Base-by-base conservation (phyloP, 1,140 invertebrate species). In the Pogonomyrmex barbatus region DNA sequence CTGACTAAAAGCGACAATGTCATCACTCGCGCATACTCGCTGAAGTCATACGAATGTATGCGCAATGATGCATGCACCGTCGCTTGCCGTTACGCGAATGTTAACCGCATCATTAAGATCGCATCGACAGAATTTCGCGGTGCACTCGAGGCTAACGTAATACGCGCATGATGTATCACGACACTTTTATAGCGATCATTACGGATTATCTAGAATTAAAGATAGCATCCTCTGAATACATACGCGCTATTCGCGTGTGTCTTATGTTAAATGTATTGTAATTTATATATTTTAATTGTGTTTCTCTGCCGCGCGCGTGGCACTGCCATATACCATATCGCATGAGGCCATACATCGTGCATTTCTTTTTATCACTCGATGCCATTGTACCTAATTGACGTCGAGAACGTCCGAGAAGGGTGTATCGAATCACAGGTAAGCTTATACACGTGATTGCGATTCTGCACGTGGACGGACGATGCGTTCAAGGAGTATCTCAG, bases 61-160 rank as follows among this genome's bases (percentile, higher is more conserved):
- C 17, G 67, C 79, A 36, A 73, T 73, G 67, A 73, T 73, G 52
- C 67, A 47, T 45, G 17, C 54, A 14, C 9, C 45, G 45, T 79
- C 50, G 17, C n/a, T 42, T 45, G 63, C 63, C 10, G 45, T 45
- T 36, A 77, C 56, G 10, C 62, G 77, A 60, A 42, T 73, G 71
- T 82, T 82, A 82, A 82, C 24, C 65, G 30, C 56, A 50, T 24
- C 54, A 75, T 83, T 62, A 39, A 82, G 68, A 83, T 75, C 36
- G 33, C 67, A 60, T 39, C 68, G 56, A 12, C 12, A 75, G 54
- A 62, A 73, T 62, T 82, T 83, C 33, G 36, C 33, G 36, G 5
- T 14, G 36, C 33, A 62, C 14, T 68, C 42, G 24, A 63, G 30
- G 42, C 30, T 42, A 45, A 9, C 33, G 68, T 71, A 24, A 73